phyloP scores from a whole-genome alignment of 2,888 invertebrate genomes.

The Apamea crenata region DNA sequence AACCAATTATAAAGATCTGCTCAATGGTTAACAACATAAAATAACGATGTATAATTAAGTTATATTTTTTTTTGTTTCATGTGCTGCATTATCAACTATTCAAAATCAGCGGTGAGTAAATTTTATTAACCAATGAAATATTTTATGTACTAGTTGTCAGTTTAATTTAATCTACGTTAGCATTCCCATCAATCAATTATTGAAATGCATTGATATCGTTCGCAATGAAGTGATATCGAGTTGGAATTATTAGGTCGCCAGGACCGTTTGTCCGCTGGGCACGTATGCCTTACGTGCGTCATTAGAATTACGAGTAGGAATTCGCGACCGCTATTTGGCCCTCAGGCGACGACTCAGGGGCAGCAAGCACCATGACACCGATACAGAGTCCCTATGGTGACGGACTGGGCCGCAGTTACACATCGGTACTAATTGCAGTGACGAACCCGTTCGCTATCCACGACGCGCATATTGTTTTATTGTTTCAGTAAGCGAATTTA shows the following conservation, averaged over 20 bases:
- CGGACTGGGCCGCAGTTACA: slow-evolving; percentile 73
- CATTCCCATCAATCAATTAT: slow-evolving; percentile 56
- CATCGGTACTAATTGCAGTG: slow-evolving; percentile 80
- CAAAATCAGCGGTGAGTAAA: slow-evolving; percentile 84
- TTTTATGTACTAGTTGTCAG: not conserved
- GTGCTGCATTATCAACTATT: slow-evolving; percentile 77
- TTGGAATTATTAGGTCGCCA: slow-evolving; percentile 85
- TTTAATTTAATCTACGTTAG: slow-evolving; percentile 37
- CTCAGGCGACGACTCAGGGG: slow-evolving; percentile 75
- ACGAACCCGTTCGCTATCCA: slow-evolving; percentile 83
- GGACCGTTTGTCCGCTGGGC: slow-evolving; percentile 85
- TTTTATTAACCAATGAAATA: slow-evolving; percentile 12
- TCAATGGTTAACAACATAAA: not conserved
- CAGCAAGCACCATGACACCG: slow-evolving; percentile 85
- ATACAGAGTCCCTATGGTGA: slow-evolving; percentile 84
- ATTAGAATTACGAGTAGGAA: slow-evolving; percentile 89
- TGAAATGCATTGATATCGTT: slow-evolving; percentile 72
- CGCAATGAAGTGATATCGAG: slow-evolving; percentile 77
- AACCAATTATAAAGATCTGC: slow-evolving; percentile 5
- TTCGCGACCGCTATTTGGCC: slow-evolving; percentile 89
- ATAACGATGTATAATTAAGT: slow-evolving; percentile 40
- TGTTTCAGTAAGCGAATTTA: slow-evolving; percentile 85
- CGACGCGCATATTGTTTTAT: slow-evolving; percentile 80
- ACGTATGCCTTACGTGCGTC: slow-evolving; percentile 85
- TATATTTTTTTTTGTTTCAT: slow-evolving; percentile 83